Base-by-base conservation (phyloP, 2,888 invertebrate species). In the Metalampra italica region DNA sequence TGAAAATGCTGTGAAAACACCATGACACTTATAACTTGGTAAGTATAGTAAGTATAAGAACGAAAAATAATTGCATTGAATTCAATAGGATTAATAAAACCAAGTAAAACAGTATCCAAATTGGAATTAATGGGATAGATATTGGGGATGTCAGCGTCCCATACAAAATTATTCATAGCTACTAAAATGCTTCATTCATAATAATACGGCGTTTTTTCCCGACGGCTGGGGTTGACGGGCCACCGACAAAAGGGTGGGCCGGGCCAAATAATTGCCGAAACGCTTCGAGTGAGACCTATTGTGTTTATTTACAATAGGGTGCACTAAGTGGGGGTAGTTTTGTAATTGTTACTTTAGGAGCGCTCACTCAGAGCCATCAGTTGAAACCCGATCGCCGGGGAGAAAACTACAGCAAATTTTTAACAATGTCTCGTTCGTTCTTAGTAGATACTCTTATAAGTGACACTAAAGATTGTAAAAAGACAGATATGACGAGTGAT, bases 371-470 rank as follows among this genome's bases (percentile, higher is more conserved):
- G 63, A 56, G 57, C 56, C 68, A 72, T 71, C 79, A 89, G 88
- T 89, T 60, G 71, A 61, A 61, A 60, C 65, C 62, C 66, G 64
- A 64, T 70, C 78, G 66, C 64, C 71, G 67, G 46, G 60, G 62
- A 56, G 77, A 59, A 59, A 62, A 60, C 62, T 14, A 42, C n/a
- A 22, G 22, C 38, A 32, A 32, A n/a, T 39, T 39, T 13, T 11
- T 43, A 13, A 91, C 85, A 64, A 95, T 95, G 95, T 95, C 95
- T 53, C 92, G 95, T 60, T 95, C 95, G 57, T 96, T 96, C 71
- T 78, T 95, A 49, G 94, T 96, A 69, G 96, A 96, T 69, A 93
- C 95, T 46, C 80, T 96, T 49, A 94, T 96, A 57, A 93, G 92
- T 84, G 92, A 91, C 50, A 73, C 92, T 40, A 92, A 92, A 60